These are phyloP conservation scores for Chrysina gloriosa DNA, from an alignment of 2,888 invertebrate genomes.

Conservation along the genomic window DNA sequence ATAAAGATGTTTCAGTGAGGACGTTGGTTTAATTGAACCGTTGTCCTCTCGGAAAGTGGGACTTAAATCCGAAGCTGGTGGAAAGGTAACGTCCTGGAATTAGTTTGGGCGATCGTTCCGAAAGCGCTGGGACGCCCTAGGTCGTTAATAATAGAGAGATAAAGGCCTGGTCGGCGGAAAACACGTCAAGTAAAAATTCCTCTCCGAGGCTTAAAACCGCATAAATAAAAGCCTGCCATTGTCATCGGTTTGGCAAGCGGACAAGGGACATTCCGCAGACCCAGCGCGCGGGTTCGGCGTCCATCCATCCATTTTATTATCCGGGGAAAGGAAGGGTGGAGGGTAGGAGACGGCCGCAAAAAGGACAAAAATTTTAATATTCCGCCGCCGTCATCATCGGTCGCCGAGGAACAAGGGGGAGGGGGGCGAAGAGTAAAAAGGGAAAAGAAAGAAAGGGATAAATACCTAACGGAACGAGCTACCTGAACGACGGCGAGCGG, in stretches of 20 bases:
- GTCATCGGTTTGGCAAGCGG: neutral
- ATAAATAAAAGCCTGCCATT: neutral
- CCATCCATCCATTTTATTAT: slow-evolving; percentile 10
- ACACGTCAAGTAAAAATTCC: neutral
- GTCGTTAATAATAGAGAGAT: too few relatives aligned
- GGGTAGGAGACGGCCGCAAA: slow-evolving; percentile 16
- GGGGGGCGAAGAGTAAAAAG: neutral
- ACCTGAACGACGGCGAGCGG: neutral
- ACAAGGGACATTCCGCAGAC: neutral
- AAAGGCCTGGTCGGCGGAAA: too few relatives aligned
- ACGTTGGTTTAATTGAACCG: too few relatives aligned
- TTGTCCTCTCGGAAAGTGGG: too few relatives aligned
- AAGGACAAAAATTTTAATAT: slow-evolving; percentile 25
- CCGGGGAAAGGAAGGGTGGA: too few relatives aligned
- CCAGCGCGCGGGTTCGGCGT: neutral
- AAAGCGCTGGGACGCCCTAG: too few relatives aligned
- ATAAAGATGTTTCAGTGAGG: too few relatives aligned
- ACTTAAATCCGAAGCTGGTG: too few relatives aligned
- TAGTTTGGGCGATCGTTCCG: too few relatives aligned
- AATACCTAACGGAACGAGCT: neutral
- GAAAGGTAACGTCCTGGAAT: too few relatives aligned
- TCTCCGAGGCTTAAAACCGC: neutral
- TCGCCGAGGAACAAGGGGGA: neutral
- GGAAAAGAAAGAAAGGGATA: neutral
- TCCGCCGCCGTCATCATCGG: neutral